These are phyloP conservation scores for Coenonympha glycerion DNA, from an alignment of 2,888 invertebrate genomes.

Conservation along the genomic window DNA sequence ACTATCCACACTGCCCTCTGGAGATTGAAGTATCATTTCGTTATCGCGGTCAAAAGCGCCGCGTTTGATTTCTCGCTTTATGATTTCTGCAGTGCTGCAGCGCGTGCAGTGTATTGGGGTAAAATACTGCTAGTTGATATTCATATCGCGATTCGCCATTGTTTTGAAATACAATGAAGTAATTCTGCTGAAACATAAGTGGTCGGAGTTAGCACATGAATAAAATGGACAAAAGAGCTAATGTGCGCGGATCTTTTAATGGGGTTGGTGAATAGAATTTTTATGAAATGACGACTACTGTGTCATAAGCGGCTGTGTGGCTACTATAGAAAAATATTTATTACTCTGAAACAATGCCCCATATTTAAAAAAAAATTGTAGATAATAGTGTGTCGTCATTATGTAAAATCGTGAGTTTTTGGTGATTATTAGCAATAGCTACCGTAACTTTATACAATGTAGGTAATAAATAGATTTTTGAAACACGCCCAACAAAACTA, in stretches of 20 bases:
- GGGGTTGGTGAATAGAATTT: conserved; percentile 27
- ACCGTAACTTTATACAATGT: too few relatives aligned
- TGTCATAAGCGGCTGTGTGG: neutral
- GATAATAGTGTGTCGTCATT: too few relatives aligned
- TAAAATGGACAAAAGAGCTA: conserved; percentile 65
- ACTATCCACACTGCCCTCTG: too few relatives aligned
- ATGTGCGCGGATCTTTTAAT: conserved; percentile 56
- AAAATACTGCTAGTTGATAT: conserved; percentile 13
- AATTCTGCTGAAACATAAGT: conserved; percentile 49
- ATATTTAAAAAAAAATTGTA: too few relatives aligned
- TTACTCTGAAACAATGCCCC: too few relatives aligned
- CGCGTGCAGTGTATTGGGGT: conserved; percentile 10
- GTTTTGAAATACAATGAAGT: conserved; percentile 59
- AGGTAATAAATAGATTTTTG: too few relatives aligned
- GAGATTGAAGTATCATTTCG: conserved; percentile 48
- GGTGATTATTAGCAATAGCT: too few relatives aligned
- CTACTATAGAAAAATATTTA: too few relatives aligned
- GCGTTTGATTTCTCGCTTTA: conserved; percentile 58
- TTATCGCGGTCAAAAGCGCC: conserved; percentile 45
- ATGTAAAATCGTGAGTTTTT: too few relatives aligned
- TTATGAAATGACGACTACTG: conserved; percentile 3
- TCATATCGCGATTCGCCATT: conserved; percentile 48
- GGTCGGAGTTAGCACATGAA: conserved; percentile 68
- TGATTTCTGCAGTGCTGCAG: conserved; percentile 43
- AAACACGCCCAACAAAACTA: too few relatives aligned